Percentiles rank a stretch among this genome's conserved stretches.
Evolutionary conservation across 2,888 invertebrate genomes (phyloP).

Genomic region (Hesperia comma): DNA sequence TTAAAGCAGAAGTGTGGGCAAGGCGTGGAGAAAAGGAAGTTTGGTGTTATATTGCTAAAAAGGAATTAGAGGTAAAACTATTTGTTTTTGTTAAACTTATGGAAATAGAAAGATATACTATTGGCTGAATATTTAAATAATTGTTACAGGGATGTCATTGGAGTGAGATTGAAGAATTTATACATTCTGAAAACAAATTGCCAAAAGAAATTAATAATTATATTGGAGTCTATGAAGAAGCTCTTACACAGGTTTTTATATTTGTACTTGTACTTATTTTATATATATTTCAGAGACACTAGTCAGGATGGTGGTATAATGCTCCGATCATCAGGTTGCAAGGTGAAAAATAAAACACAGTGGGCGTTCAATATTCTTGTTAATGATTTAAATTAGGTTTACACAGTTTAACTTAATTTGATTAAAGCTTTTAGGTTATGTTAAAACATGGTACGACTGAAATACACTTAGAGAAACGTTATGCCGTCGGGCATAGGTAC

Average conservation of each 20-base stretch:
- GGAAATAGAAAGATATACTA: background rate
- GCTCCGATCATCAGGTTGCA: too few relatives aligned
- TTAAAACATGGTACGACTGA: too few relatives aligned
- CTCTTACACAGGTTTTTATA: slow-evolving; percentile 43
- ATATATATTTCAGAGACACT: too few relatives aligned
- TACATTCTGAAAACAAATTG: slow-evolving; percentile 55
- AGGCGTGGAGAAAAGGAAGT: slow-evolving; percentile 61
- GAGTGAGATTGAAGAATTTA: slow-evolving; percentile 67
- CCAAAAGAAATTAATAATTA: slow-evolving; percentile 63
- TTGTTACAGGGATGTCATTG: slow-evolving; percentile 68
- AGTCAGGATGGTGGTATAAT: too few relatives aligned
- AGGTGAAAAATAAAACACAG: too few relatives aligned
- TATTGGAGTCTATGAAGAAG: slow-evolving; percentile 71
- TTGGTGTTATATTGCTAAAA: slow-evolving; percentile 72
- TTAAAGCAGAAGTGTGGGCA: slow-evolving; percentile 72
- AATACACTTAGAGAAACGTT: too few relatives aligned
- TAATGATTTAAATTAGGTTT: too few relatives aligned
- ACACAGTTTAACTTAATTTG: too few relatives aligned
- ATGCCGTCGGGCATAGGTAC: too few relatives aligned
- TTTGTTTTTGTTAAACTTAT: background rate
- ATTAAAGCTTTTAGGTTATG: too few relatives aligned
- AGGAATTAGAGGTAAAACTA: slow-evolving; percentile 69
- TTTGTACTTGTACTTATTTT: too few relatives aligned
- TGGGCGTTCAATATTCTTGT: too few relatives aligned
- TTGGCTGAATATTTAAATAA: background rate